Conservation (phyloP, 2,113 vertebrate species). For the Poicephalus gulielmi region DNA sequence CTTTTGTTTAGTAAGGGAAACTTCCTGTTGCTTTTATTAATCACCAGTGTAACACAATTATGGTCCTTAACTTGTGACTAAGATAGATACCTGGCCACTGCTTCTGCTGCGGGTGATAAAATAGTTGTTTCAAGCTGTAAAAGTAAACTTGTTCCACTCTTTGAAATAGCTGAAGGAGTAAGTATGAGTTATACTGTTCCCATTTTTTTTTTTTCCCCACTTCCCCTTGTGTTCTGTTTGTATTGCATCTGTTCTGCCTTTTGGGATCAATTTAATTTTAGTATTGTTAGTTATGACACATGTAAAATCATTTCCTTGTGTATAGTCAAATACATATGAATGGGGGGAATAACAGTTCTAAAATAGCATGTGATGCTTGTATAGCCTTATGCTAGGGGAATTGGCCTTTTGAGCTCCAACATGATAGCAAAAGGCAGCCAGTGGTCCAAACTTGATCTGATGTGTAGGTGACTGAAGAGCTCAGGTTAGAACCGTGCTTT, state of each 20-base stretch:
- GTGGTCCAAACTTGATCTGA: background rate
- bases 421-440: background rate
- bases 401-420: background rate
- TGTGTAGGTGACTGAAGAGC: background rate
- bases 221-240: background rate
- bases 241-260: background rate
- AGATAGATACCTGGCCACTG: conserved; percentile 92
- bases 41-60: background rate
- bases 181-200: conserved; percentile 60
- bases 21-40: background rate
- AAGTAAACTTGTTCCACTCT: conserved; percentile 82
- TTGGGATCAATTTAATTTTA: background rate
- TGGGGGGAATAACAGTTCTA: background rate
- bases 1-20: background rate
- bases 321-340: background rate
- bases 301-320: background rate
- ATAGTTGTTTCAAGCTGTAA: conserved; percentile 92
- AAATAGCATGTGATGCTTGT: background rate
- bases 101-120: conserved; percentile 92
- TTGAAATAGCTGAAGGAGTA: conserved; percentile 93
- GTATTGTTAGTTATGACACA: background rate
- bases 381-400: background rate
- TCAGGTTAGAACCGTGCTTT: background rate
- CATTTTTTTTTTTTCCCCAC: background rate
- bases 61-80: conserved; percentile 76